A percentile compares a stretch with the other conserved stretches of the same genome.
Evolutionary conservation across 1,140 invertebrate genomes (phyloP).

Genomic region (Lasioglossum baleicum): DNA sequence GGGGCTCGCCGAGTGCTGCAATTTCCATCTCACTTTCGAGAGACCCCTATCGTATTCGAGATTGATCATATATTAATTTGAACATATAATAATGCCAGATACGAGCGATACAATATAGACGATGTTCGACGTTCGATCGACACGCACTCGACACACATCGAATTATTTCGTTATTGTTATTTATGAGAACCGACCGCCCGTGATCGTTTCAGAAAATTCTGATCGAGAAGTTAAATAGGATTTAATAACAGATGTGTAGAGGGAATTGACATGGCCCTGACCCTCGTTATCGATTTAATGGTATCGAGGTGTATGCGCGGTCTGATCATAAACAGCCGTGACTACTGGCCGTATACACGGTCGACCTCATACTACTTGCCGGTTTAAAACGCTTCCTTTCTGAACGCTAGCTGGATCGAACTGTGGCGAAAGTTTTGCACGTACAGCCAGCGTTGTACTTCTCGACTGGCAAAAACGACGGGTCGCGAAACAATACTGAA

Average conservation of each 20-base stretch:
- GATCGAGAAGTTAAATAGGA: neutral
- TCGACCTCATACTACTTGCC: conserved; percentile 14
- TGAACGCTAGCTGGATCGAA: neutral
- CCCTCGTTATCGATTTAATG: conserved; percentile 25
- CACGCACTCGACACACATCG: too few relatives aligned
- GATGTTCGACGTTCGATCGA: neutral
- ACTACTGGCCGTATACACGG: conserved; percentile 3
- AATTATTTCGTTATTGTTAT: neutral
- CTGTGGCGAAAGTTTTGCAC: neutral
- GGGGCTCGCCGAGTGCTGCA: neutral
- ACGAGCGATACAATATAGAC: too few relatives aligned
- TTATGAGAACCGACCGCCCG: neutral
- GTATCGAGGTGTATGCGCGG: neutral
- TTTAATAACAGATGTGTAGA: conserved; percentile 5
- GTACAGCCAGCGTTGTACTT: neutral
- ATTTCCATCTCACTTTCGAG: conserved; percentile 9
- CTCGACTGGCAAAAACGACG: neutral
- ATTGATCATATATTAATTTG: neutral
- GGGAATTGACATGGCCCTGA: conserved; percentile 12
- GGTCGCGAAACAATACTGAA: neutral
- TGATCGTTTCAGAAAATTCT: neutral
- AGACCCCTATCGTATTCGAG: neutral
- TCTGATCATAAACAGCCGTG: conserved; percentile 27
- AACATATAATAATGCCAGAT: neutral
- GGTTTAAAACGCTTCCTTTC: conserved; percentile 8